Conservation (phyloP, 2,888 invertebrate genomes). For the Hyposoter didymator region DNA sequence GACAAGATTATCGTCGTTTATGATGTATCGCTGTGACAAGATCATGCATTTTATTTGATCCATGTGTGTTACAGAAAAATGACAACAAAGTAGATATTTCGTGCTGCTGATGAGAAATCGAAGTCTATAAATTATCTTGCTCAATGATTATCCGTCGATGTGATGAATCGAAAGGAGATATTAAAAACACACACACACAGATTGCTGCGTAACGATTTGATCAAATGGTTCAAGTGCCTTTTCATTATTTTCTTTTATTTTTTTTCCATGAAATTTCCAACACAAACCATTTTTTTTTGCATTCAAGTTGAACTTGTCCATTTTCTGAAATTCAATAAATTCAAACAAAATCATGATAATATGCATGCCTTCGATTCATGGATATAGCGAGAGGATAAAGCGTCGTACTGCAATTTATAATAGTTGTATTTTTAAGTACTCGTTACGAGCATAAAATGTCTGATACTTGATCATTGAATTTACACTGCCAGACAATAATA, state of each 20-base stretch:
- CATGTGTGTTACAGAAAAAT: conserved; percentile 54
- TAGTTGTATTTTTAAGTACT: conserved; percentile 28
- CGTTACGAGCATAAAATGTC: conserved; percentile 51
- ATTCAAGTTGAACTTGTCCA: not conserved
- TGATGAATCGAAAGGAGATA: conserved; percentile 35
- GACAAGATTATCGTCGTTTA: conserved; percentile 75
- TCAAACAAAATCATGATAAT: not conserved
- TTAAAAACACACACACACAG: conserved; percentile 26
- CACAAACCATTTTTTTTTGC: not conserved
- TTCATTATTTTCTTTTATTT: conserved; percentile 64
- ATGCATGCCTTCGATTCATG: not conserved
- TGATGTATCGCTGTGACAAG: conserved; percentile 68
- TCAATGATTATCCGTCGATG: conserved; percentile 62
- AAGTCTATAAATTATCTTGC: conserved; percentile 58
- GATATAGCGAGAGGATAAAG: conserved; percentile 23
- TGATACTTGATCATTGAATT: conserved; percentile 65
- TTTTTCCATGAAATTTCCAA: conserved; percentile 36
- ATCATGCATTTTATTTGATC: conserved; percentile 62
- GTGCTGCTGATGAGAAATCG: conserved; percentile 74
- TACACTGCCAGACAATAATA: conserved; percentile 69
- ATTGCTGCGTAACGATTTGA: conserved; percentile 62
- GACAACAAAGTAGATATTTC: conserved; percentile 73
- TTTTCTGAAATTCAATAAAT: not conserved
- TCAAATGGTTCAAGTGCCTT: conserved; percentile 75
- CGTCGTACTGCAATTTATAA: conserved; percentile 45